Percentiles rank a stretch among this genome's conserved stretches.
Evolutionary conservation across 2,113 vertebrate species (phyloP).

Genomic region (Lethenteron reissneri): DNA sequence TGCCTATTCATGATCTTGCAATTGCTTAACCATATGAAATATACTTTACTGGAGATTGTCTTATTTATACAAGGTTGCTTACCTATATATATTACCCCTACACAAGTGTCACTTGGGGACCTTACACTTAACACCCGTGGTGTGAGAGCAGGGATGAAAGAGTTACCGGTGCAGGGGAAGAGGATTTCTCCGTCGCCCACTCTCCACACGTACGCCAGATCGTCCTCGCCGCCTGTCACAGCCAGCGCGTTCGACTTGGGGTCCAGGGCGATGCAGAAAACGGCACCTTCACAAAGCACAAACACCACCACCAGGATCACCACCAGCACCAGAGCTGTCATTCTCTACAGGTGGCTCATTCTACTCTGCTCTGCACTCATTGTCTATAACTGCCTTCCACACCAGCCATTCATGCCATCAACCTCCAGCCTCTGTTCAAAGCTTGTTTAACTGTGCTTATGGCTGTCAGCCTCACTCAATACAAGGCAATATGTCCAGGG

Average conservation of each 20-base stretch:
- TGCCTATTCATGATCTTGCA: too few species aligned
- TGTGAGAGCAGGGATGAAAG: neutral
- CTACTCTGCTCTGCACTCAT: neutral
- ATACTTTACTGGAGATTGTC: too few species aligned
- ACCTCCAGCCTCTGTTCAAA: neutral
- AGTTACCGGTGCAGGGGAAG: constrained; percentile 56
- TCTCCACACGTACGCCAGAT: constrained; percentile 70
- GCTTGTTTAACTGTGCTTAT: too few species aligned
- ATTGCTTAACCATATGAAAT: too few species aligned
- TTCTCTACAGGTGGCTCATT: neutral
- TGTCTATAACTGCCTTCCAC: neutral
- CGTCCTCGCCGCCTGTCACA: constrained; percentile 70
- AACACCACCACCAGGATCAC: neutral
- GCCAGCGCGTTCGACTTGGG: constrained; percentile 51
- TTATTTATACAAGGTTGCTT: too few species aligned
- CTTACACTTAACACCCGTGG: too few species aligned
- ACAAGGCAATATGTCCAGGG: too few species aligned
- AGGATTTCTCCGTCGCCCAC: constrained; percentile 56
- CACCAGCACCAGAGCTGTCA: neutral
- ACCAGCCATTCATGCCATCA: accelerated
- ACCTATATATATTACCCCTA: too few species aligned
- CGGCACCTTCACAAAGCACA: constrained; percentile 28
- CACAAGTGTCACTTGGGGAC: too few species aligned
- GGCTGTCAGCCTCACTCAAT: too few species aligned
- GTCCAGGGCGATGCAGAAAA: constrained; percentile 75